These are phyloP conservation scores for Coronaproctus castanopsis DNA, from an alignment of 2,888 invertebrate species.

Conservation along the genomic window DNA sequence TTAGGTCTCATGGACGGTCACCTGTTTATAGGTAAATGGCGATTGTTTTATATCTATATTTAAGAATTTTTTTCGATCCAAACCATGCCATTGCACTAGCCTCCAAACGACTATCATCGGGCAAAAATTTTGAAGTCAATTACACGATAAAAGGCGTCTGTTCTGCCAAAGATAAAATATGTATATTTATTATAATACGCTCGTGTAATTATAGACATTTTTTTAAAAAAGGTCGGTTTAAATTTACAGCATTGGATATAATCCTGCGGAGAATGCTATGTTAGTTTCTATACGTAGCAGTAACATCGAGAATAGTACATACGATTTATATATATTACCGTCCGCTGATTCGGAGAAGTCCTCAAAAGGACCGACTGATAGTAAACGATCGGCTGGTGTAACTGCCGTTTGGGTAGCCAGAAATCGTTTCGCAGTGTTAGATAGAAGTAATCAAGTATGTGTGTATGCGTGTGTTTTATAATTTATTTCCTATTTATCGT, in stretches of 20 bases:
- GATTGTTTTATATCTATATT: too few species aligned
- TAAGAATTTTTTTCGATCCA: too few species aligned
- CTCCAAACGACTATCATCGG: too few species aligned
- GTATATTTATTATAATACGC: too few species aligned
- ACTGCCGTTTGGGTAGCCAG: constrained; percentile 92
- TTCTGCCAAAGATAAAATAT: too few species aligned
- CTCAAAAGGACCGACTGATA: constrained; percentile 32
- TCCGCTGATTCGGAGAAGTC: constrained; percentile 36
- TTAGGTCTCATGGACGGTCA: constrained; percentile 38
- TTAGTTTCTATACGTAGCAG: constrained; percentile 63
- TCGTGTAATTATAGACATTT: too few species aligned
- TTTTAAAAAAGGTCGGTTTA: too few species aligned
- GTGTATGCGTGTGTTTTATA: too few species aligned
- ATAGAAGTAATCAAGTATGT: constrained; percentile 48
- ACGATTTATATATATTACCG: constrained; percentile 81
- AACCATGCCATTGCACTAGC: too few species aligned
- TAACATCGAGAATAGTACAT: constrained; percentile 72
- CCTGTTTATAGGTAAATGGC: constrained; percentile 16
- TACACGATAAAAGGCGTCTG: too few species aligned
- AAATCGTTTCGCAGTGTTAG: constrained; percentile 91
- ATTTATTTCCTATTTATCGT: too few species aligned
- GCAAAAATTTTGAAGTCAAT: too few species aligned
- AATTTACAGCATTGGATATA: constrained; percentile 74
- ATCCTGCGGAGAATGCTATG: constrained; percentile 91
- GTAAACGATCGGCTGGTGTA: constrained; percentile 69